Conservation (phyloP, 2,888 invertebrate genomes). For the Trichacis sp. region DNA sequence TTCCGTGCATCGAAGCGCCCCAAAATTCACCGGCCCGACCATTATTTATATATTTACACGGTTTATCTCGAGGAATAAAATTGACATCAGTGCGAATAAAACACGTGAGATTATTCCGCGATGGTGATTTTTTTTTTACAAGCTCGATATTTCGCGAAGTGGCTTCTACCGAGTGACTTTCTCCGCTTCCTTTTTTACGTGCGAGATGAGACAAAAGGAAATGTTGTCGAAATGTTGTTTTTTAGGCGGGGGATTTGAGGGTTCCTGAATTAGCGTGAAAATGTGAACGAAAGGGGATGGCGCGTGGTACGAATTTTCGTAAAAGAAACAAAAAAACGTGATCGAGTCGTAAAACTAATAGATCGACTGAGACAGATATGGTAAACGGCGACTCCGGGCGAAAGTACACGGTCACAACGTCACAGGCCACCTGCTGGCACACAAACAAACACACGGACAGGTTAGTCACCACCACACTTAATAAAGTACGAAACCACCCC, state of each 20-base stretch:
- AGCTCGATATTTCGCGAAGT: slow-evolving; percentile 1
- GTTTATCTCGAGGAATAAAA: slow-evolving; percentile 40
- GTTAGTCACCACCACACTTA: slow-evolving; percentile 69
- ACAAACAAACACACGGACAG: slow-evolving; percentile 69
- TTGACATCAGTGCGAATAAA: slow-evolving; percentile 41
- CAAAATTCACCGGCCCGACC: slow-evolving; percentile 1
- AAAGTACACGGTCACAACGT: slow-evolving; percentile 69
- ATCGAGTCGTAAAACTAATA: slow-evolving; percentile 52
- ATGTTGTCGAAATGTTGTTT: too few species aligned
- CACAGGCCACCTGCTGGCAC: slow-evolving; percentile 70
- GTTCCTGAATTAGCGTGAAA: too few species aligned
- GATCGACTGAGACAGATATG: slow-evolving; percentile 66
- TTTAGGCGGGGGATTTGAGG: too few species aligned
- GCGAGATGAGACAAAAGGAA: too few species aligned
- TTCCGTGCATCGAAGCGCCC: too few species aligned
- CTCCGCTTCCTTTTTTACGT: too few species aligned
- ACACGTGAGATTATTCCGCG: slow-evolving; percentile 39
- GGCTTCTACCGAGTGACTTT: slow-evolving; percentile 1
- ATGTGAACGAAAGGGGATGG: slow-evolving; percentile 15
- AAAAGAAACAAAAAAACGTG: slow-evolving; percentile 31
- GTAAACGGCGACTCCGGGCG: slow-evolving; percentile 68
- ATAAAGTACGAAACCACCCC: slow-evolving; percentile 22
- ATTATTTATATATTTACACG: slow-evolving; percentile 33
- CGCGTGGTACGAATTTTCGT: slow-evolving; percentile 22
- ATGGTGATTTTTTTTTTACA: slow-evolving; percentile 16